phyloP scores from a whole-genome alignment of 2,888 invertebrate species.

The Myathropa florea region DNA sequence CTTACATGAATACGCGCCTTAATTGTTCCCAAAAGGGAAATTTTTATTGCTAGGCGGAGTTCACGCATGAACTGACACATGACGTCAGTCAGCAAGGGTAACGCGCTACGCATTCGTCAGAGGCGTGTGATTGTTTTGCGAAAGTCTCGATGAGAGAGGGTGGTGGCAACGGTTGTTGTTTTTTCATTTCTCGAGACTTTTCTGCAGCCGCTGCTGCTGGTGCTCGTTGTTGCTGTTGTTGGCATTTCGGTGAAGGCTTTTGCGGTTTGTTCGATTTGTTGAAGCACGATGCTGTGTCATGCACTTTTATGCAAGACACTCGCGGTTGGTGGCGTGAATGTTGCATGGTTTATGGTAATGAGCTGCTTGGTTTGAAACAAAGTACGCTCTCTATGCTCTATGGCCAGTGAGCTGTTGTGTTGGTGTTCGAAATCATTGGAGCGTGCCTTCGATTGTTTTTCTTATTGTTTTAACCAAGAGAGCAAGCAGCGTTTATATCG shows the following conservation, averaged over 20 bases:
- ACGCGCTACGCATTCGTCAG: constrained; percentile 30
- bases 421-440: background rate
- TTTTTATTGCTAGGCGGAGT: constrained; percentile 13
- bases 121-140: background rate
- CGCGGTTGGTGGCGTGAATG: constrained; percentile 10
- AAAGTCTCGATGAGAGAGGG: background rate
- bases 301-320: constrained; percentile 65
- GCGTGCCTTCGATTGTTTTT: background rate
- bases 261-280: constrained; percentile 52
- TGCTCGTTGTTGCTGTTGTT: background rate
- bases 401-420: background rate
- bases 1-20: constrained; percentile 2
- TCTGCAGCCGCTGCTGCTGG: background rate
- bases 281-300: constrained; percentile 68
- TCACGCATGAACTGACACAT: constrained; percentile 44
- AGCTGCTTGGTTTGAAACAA: background rate
- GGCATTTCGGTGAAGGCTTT: background rate
- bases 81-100: constrained; percentile 1
- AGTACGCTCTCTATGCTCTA: background rate
- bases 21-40: constrained; percentile 41
- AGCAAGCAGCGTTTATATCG: background rate
- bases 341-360: background rate
- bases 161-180: background rate
- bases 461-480: background rate
- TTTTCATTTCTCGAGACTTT: background rate